A percentile compares a stretch with the other conserved stretches of the same genome.
These are phyloP conservation scores for Otus scops DNA, from an alignment of 2,797 vertebrate species.

Conservation along the genomic window DNA sequence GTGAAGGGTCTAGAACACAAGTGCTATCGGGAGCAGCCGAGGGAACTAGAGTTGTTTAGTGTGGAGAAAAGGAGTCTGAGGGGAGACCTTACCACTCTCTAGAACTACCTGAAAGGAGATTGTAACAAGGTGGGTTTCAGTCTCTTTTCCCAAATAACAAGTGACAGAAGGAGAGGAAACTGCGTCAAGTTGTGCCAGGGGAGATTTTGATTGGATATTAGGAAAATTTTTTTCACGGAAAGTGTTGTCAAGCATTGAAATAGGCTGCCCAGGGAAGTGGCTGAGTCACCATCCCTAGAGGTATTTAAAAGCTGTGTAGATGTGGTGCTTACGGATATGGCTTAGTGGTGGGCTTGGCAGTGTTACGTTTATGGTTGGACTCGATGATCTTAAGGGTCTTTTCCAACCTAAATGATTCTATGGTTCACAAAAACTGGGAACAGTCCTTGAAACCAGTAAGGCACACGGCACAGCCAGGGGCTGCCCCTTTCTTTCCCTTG, in stretches of 20 bases:
- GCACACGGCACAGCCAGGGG: accelerated
- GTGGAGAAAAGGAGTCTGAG: neutral
- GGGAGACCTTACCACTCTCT: neutral
- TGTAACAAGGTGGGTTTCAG: accelerated
- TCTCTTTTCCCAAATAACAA: neutral
- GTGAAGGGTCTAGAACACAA: neutral
- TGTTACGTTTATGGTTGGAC: neutral
- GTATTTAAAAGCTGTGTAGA: neutral
- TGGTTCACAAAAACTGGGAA: neutral
- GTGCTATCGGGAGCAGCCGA: neutral
- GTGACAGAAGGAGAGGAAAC: accelerated
- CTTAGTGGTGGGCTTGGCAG: neutral
- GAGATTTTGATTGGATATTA: neutral
- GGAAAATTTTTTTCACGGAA: neutral
- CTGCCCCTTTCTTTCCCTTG: neutral
- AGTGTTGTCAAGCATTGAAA: neutral
- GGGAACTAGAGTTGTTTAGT: neutral
- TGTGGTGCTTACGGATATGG: neutral
- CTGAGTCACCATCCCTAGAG: neutral
- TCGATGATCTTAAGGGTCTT: neutral
- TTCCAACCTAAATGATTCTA: neutral
- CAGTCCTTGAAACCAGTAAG: neutral
- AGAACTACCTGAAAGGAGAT: neutral
- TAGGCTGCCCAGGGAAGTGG: neutral
- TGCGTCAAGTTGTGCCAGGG: neutral